Evolutionary conservation across 2,888 invertebrate species (phyloP), one percentile per base, ranked within the genome.

Genomic region (Neocrepidodera transversa): DNA sequence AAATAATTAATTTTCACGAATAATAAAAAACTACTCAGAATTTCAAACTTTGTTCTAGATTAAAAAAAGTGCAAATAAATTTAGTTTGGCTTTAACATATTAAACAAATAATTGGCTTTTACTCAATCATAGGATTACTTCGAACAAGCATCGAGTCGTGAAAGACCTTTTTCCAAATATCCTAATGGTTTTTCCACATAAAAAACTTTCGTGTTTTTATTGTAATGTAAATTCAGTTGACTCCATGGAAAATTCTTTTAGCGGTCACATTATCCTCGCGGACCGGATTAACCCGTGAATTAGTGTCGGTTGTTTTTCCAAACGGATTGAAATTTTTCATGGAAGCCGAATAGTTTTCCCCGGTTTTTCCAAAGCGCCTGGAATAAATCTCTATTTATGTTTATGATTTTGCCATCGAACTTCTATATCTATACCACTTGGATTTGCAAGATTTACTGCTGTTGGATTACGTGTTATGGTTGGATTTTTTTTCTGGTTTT

Each of bases 321-420:
- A 32, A 23, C 42, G 32, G 20, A 42, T 53, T 53, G 43, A 43
- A 53, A 36, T 53, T 53, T 53, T 53, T 53, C 43, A 43, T 35
- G 30, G 43, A n/a, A 43, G 30, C 28, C 28, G 30, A 36, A 32
- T 43, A 43, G 42, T 53, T 51, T 58, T 20, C 45, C 45, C 23
- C 43, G 35, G 48, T 49, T 55, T 55, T 55, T 28, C 38, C 45
- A 32, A 47, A 58, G 51, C 49, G 45, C 45, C 58, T 47, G 53
- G 32, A 62, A 58, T 62, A 58, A 56, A 58, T 62, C 62, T 58
- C 58, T 58, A 58, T 62, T 58, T 62, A 56, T 55, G 58, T 51
- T 58, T 55, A 45, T 62, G 62, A 62, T 62, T 58, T 55, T 51
- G 28, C 38, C 58, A 42, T 62, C 58, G 62, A 62, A 58, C 43